Base-by-base conservation (phyloP, 2,113 vertebrate species). In the Hypomesus transpacificus region DNA sequence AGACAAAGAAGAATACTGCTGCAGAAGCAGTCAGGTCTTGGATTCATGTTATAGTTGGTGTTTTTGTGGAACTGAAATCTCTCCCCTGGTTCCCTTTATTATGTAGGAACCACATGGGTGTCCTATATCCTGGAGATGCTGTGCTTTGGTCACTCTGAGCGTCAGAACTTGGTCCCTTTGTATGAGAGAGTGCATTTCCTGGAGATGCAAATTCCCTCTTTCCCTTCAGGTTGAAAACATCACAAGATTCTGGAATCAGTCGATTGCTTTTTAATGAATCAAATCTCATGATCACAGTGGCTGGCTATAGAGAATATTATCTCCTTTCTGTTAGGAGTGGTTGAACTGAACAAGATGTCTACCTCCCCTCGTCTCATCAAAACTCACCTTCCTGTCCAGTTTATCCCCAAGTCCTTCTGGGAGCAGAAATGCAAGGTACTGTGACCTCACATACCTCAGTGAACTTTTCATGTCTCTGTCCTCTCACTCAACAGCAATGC, bases 51-150 rank as follows among this genome's bases (percentile, higher is more conserved):
- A 7, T 2, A 1, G 39, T 46, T 46, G 39, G 39, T 46, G 39
- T 46, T 9, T 46, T 46, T 46, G 9, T 11, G 39, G 39, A 46
- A 2, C 39, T 46, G 39, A 46, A 46, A 46, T 69, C 39, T 57
- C 26, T 69, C 17, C 20, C 56, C 60, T 52, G 31, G 31, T 34
- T 6, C 58, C 22, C 18, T 70, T 17, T 53, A 9, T 52, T 11
- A 22, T 46, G 53, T 54, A 95, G 93, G 92, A 16, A 92, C 91
- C 31, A 93, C 93, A 0, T 93, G 94, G 93, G 78, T 92, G 31
- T 93, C 92, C 0, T 86, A 90, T 75, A 91, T 93, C 8, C 73
- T 93, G 14, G 92, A 94, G 70, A 69, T 91, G 70, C 85, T 94
- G 62, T 83, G 87, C 69, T 89, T 91, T 71, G 85, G 85, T 1